Evolutionary conservation across 2,888 invertebrate species (phyloP), one percentile per base, ranked within the genome.

Genomic region (Bombyx huttoni): DNA sequence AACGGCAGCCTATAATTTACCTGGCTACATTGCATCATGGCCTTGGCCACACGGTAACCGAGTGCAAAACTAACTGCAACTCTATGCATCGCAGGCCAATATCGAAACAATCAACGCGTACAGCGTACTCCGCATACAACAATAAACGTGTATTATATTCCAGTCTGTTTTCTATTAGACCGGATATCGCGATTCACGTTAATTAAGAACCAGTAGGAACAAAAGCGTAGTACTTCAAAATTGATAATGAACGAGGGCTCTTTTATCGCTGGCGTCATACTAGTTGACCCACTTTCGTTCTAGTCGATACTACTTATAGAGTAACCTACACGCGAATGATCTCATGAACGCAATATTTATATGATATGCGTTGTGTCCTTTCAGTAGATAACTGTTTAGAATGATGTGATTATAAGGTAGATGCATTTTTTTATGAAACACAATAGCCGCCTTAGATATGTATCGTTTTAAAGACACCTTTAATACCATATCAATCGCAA

Each of bases 181-280:
- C 12, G 40, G 40, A 10, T 40, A 40, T 40, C 12, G 40, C 12
- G 40, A 40, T 40, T 40, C 40, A 7, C 7, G 40, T 40, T 40
- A 40, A 40, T 40, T 7, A 10, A 40, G 7, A 3, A 40, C 51
- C 12, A 51, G 50, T 52, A 46, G 49, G 51, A 52, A 51, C 56
- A 54, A 54, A 56, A 53, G 52, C 52, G 47, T 45, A 52, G 52
- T 50, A 48, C 46, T 56, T 54, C 73, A 72, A 75, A 77, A 78
- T 77, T 85, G 82, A 85, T 84, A 84, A 81, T 81, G 75, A 76
- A 78, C 75, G 73, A 81, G 78, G 78, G 78, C 77, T 72, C 75
- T 71, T 81, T 84, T 84, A 84, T 86, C 85, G 82, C 73, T 75
- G 71, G 74, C 86, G 86, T 86, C 85, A 83, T 80, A 65, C 75